Base-by-base conservation (phyloP, 2,113 vertebrate genomes). In the Turnix velox region DNA sequence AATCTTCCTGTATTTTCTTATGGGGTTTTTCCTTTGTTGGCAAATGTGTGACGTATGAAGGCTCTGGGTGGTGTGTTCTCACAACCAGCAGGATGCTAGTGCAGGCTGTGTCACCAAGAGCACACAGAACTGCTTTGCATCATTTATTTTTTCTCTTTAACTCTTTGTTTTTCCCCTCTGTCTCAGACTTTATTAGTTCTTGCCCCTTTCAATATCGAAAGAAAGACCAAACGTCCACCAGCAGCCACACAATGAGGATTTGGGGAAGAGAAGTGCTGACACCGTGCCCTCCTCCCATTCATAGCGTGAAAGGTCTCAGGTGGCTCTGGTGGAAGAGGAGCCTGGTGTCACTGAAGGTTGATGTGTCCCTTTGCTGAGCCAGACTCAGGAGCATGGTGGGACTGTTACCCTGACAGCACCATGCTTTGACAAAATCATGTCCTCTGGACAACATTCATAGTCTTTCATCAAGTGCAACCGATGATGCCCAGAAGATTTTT, bases 311-410 rank as follows among this genome's bases (percentile, higher is more conserved):
- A 73, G 67, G 31, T 78, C 51, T 84, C 18, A 28, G 33, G 31
- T 9, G 33, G 23, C 23, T 85, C 43, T 27, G 13, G 23, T 46
- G 7, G 52, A 27, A 78, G 55, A 81, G 46, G n/a, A 86, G n/a
- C 35, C 28, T 49, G 3, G 15, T 58, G 65, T 31, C 84, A 18
- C 30, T 37, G 63, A 59, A 2, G 31, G 31, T 35, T 1, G 1
- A 6, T 0, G 22, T 27, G 27, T 49, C 77, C 77, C 42, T 28
- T 71, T 2, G 9, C 57, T 67, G 83, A 45, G 46, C 55, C 65
- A 63, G 75, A 55, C 79, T 80, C 51, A 7, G 0, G 0, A 77
- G 46, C 49, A 6, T 0, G 1, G 78, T 35, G 71, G 55, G 22
- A 7, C 1, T 68, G 69, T 19, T 40, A 8, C 65, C 45, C 37